These are phyloP conservation scores for Caenorhabditis sulstoni DNA, from an alignment of 2,888 invertebrate species.

Conservation along the genomic window DNA sequence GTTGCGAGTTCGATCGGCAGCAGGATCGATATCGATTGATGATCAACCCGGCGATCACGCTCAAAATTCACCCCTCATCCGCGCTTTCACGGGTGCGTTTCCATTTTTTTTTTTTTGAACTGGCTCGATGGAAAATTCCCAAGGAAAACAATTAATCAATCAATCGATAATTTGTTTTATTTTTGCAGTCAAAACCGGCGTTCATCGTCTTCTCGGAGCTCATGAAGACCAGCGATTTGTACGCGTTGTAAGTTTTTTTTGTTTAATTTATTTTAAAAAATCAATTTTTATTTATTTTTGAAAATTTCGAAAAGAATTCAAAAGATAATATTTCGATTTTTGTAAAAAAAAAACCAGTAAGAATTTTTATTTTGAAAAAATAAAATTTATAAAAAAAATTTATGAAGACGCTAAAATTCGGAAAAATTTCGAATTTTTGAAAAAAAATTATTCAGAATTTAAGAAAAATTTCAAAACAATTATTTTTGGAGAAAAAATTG, in stretches of 20 bases:
- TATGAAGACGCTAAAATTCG: no score
- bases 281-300: neutral
- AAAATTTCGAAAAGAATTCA: neutral
- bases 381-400: no score
- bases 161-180: no score
- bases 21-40: slow-evolving; percentile 72
- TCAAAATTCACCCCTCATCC: slow-evolving; percentile 77
- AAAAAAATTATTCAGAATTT: no score
- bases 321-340: neutral
- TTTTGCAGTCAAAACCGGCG: slow-evolving; percentile 62
- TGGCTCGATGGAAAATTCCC: no score
- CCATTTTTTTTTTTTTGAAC: neutral
- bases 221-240: slow-evolving; percentile 74
- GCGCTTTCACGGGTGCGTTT: slow-evolving; percentile 58
- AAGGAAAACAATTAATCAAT: no score
- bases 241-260: slow-evolving; percentile 71
- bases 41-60: slow-evolving; percentile 65
- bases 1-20: slow-evolving; percentile 73
- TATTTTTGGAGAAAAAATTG: no score
- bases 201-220: slow-evolving; percentile 77
- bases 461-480: no score
- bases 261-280: neutral
- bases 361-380: slow-evolving; percentile 7
- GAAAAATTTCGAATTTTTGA: no score
- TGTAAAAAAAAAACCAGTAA: slow-evolving; percentile 1